Percentiles rank a stretch among this genome's conserved stretches.
Conservation (phyloP, 2,888 invertebrate species). For the Mythimna vitellina region DNA sequence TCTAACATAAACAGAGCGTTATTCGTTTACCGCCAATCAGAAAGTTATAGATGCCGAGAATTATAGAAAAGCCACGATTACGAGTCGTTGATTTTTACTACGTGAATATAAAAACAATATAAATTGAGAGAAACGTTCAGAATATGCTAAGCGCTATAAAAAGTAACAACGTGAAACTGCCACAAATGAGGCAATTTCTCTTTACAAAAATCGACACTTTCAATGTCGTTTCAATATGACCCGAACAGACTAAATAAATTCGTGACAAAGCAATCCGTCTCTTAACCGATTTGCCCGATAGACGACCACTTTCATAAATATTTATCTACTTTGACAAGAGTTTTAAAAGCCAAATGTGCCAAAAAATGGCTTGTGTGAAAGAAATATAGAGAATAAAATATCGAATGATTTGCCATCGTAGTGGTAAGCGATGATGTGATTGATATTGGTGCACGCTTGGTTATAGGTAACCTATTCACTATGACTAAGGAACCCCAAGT, state of each 20-base stretch:
- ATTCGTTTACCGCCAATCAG: conserved; percentile 46
- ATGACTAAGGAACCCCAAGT: no score
- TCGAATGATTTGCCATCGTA: conserved; percentile 21
- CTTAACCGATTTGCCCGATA: conserved; percentile 54
- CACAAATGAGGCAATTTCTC: conserved; percentile 59
- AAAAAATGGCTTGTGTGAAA: conserved; percentile 19
- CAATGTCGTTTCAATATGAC: conserved; percentile 65
- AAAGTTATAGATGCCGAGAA: conserved; percentile 44
- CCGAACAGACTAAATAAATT: conserved; percentile 59
- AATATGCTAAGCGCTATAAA: conserved; percentile 59
- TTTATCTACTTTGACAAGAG: conserved; percentile 44
- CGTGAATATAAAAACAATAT: conserved; percentile 45
- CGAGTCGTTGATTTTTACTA: conserved; percentile 40
- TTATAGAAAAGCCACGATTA: conserved; percentile 47
- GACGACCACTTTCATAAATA: conserved; percentile 61
- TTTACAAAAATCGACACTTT: conserved; percentile 62
- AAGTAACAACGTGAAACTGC: conserved; percentile 51
- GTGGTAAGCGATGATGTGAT: background rate
- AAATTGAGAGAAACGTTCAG: conserved; percentile 50
- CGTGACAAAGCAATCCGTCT: conserved; percentile 65
- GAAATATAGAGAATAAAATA: conserved; percentile 17
- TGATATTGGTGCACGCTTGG: no score
- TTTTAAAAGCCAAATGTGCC: conserved; percentile 35
- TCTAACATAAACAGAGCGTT: conserved; percentile 34
- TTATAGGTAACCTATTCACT: no score